Conservation (phyloP, 2,113 vertebrate species). For the Calyptomena viridis region DNA sequence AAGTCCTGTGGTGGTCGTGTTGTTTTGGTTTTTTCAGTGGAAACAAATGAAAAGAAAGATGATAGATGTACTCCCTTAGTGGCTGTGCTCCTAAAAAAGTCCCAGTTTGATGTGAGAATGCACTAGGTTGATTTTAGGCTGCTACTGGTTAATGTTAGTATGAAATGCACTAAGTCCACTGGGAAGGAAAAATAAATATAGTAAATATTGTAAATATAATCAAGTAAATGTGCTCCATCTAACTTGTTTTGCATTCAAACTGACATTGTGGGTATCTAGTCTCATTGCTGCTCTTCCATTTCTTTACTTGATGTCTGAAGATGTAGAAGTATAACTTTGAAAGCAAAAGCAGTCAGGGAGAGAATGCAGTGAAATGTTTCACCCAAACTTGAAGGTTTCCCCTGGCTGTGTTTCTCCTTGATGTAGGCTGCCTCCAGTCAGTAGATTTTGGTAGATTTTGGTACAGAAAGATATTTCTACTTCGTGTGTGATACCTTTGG, state of each 20-base stretch:
- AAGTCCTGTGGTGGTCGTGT: background rate
- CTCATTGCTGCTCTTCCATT: background rate
- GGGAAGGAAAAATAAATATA: background rate
- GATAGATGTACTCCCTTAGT: background rate
- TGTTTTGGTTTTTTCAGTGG: background rate
- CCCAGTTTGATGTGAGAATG: background rate
- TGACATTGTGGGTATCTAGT: background rate
- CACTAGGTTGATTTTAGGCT: background rate
- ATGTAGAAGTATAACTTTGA: background rate
- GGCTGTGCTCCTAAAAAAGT: background rate
- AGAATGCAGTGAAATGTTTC: background rate
- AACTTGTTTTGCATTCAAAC: background rate
- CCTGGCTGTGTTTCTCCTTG: background rate
- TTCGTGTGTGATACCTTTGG: rapidly evolving
- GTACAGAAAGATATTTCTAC: background rate
- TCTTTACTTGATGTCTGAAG: background rate
- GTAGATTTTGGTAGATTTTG: background rate
- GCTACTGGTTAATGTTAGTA: background rate
- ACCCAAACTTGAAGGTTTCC: background rate
- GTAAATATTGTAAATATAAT: background rate
- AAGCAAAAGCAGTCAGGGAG: background rate
- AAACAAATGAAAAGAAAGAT: background rate
- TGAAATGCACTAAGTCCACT: background rate
- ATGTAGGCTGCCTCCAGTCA: background rate
- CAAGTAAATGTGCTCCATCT: background rate